Base-by-base conservation (phyloP, 1,140 invertebrate genomes). In the Bombus superbus region DNA sequence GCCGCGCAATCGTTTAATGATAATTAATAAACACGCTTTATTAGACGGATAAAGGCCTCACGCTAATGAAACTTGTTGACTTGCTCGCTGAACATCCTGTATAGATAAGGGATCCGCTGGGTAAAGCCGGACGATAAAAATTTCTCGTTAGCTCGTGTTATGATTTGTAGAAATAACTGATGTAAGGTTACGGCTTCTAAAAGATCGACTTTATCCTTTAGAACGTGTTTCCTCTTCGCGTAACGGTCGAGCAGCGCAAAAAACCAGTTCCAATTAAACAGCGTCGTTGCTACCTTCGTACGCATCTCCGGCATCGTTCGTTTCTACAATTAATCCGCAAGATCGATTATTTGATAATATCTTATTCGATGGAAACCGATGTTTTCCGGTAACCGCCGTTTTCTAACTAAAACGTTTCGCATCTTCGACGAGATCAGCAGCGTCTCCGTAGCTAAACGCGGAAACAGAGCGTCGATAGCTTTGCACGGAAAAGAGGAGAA, bases 1-100 rank as follows among this genome's bases (percentile, higher is more conserved):
- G 4, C 76, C 9, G n/a, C 9, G 44, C 76, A 9, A 44, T 83
- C 81, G 15, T 79, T 85, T 79, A 85, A 59, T 71, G 68, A 44
- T 85, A 85, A 85, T 79, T 79, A 80, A 85, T 85, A 85, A 85
- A 62, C 76, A 32, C 53, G 53, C 25, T 84, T 84, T 53, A 66
- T 76, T 32, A 72, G 18, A 22, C 28, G 64, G 64, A 32, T 18
- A 53, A 53, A 53, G 64, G n/a, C 25, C 57, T 59, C 57, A 28
- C 57, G 57, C 57, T 59, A 59, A 28, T 28, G 57, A 59, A 59
- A 53, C 47, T 53, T 53, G 47, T 53, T 53, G 47, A 53, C 47
- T 53, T 53, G 47, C 47, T 53, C 1, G 47, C 47, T 53, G 47
- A 53, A 59, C 57, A 59, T 59, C 25, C 22, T 59, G 25, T 59